Evolutionary conservation across 2,888 invertebrate genomes (phyloP).

Genomic region (Cacoxenus indagator): DNA sequence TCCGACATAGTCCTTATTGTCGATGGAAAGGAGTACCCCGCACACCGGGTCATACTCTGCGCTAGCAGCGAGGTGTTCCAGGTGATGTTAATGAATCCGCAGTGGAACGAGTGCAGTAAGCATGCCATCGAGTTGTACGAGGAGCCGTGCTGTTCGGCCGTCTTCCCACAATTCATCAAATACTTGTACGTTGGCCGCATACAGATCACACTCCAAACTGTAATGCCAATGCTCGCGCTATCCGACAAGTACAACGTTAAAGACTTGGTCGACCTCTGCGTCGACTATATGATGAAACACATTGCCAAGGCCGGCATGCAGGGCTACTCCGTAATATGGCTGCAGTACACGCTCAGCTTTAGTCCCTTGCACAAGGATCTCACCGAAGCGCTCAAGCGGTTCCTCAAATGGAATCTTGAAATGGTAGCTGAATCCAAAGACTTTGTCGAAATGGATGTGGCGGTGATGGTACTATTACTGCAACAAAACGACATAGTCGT

Average conservation of each 20-base stretch:
- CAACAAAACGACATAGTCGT: conserved; percentile 90
- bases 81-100: conserved; percentile 95
- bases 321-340: conserved; percentile 89
- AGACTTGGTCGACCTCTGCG: conserved; percentile 87
- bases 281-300: conserved; percentile 89
- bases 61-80: conserved; percentile 96
- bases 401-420: conserved; percentile 92
- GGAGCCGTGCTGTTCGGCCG: conserved; percentile 84
- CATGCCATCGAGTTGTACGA: conserved; percentile 88
- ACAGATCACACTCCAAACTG: conserved; percentile 84
- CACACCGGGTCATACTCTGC: conserved; percentile 91
- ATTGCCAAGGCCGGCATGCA: conserved; percentile 87
- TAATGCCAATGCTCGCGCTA: conserved; percentile 88
- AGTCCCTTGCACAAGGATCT: conserved; percentile 74
- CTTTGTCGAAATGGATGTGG: conserved; percentile 85
- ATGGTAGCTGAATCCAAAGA: conserved; percentile 83
- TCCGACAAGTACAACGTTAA: conserved; percentile 96
- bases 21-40: conserved; percentile 84
- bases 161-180: conserved; percentile 90
- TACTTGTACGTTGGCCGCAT: conserved; percentile 92
- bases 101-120: conserved; percentile 92
- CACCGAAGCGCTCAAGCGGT: conserved; percentile 81
- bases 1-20: conserved; percentile 90
- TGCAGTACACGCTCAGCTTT: conserved; percentile 89
- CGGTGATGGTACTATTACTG: conserved; percentile 81